These are phyloP conservation scores for Pantherophis vulpinus DNA, from an alignment of 2,797 vertebrate genomes.

Conservation along the genomic window DNA sequence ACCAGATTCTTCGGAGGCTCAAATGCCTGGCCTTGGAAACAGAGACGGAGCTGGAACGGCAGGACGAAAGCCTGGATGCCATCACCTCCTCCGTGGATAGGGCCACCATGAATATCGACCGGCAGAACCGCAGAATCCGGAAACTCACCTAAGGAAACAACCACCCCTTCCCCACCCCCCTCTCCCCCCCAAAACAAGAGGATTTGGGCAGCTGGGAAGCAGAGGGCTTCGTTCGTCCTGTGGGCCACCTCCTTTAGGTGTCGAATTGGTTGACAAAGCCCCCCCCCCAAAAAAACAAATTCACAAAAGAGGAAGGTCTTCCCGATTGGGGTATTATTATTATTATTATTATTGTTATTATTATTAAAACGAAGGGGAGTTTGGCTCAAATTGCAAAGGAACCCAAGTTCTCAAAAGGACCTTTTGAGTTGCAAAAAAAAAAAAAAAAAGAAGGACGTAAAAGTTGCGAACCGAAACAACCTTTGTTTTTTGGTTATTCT, in stretches of 20 bases:
- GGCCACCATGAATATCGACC: conserved; percentile 78
- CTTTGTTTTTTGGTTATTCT: neutral
- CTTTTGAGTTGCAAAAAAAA: no score
- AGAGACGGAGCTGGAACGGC: conserved; percentile 86
- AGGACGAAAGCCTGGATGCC: conserved; percentile 85
- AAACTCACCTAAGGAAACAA: conserved; percentile 75
- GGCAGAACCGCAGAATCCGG: conserved; percentile 84
- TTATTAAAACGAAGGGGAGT: no score
- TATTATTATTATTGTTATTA: no score
- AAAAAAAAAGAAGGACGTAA: no score
- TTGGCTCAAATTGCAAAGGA: no score
- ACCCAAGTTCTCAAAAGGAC: no score
- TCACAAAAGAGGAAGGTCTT: no score
- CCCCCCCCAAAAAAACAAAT: no score
- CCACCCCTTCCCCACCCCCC: fast-evolving
- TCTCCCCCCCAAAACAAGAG: fast-evolving
- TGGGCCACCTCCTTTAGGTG: neutral
- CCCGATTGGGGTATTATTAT: neutral
- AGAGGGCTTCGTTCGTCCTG: neutral
- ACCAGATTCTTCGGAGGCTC: conserved; percentile 87
- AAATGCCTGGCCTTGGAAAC: conserved; percentile 89
- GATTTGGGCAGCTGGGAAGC: fast-evolving
- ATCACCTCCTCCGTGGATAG: conserved; percentile 80
- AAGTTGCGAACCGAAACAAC: no score
- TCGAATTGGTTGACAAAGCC: neutral